These are phyloP conservation scores for Actias luna DNA, from an alignment of 2,888 invertebrate species.

Conservation along the genomic window DNA sequence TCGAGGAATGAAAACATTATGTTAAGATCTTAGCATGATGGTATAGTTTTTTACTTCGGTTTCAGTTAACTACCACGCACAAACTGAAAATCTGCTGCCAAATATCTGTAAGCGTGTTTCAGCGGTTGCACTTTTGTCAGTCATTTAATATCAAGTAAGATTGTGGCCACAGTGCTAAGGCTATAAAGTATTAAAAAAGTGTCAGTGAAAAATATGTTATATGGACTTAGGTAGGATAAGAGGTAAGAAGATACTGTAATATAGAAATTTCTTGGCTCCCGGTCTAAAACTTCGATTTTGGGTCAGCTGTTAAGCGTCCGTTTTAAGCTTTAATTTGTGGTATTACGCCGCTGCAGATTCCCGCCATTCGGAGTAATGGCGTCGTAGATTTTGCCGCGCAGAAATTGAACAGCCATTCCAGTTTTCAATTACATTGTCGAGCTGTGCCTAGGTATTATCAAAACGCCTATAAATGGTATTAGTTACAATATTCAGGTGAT, in stretches of 20 bases:
- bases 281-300: constrained; percentile 63
- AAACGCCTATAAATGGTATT: not conserved
- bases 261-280: not conserved
- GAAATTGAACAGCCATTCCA: constrained; percentile 58
- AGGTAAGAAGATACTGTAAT: constrained; percentile 19
- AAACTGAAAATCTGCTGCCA: no score
- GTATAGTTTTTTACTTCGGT: no score
- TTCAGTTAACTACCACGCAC: no score
- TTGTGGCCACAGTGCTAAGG: no score
- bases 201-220: no score
- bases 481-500: constrained; percentile 8
- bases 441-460: not conserved
- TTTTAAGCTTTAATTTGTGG: constrained; percentile 82
- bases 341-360: constrained; percentile 68
- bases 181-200: no score
- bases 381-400: constrained; percentile 57
- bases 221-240: not conserved
- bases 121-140: no score
- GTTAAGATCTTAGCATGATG: no score
- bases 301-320: constrained; percentile 81
- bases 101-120: no score
- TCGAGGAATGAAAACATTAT: no score
- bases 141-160: no score
- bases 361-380: constrained; percentile 77
- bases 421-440: constrained; percentile 52